phyloP scores from a whole-genome alignment of 92 coral and sea anemone species.

The Phenganax stokvisi region DNA sequence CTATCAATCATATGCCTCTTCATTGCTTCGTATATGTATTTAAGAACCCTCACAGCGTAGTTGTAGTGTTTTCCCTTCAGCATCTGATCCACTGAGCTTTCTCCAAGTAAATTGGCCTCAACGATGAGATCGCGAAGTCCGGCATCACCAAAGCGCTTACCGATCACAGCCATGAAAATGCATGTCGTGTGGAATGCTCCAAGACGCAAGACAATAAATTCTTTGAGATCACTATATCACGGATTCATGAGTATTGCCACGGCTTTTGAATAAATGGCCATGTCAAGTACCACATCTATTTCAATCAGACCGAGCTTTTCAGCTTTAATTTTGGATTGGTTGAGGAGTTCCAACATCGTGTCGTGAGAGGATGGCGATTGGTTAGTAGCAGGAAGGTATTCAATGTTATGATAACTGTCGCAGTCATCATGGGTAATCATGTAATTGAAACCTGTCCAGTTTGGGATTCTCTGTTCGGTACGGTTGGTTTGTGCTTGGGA shows the following conservation, averaged over 20 bases:
- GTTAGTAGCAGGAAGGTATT: constrained; percentile 30
- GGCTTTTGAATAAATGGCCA: constrained; percentile 35
- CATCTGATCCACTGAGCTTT: constrained; percentile 24
- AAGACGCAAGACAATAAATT: constrained; percentile 6
- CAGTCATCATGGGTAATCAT: not conserved
- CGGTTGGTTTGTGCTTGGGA: not conserved
- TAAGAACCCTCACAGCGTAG: constrained; percentile 3
- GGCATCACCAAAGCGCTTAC: constrained; percentile 7
- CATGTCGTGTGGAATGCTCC: constrained; percentile 17
- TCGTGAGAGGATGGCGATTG: constrained; percentile 24
- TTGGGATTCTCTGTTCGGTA: constrained; percentile 6
- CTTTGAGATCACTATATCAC: constrained; percentile 10
- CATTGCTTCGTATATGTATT: constrained; percentile 18
- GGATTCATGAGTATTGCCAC: constrained; percentile 24
- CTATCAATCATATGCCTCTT: constrained; percentile 17
- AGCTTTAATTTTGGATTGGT: constrained; percentile 22
- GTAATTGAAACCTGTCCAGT: constrained; percentile 28
- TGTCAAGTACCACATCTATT: constrained; percentile 31
- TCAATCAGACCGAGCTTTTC: constrained; percentile 24
- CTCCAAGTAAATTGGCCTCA: constrained; percentile 4
- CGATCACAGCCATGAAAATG: constrained; percentile 11
- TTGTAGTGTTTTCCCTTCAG: constrained; percentile 30
- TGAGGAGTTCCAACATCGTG: constrained; percentile 25
- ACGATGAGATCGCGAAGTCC: constrained; percentile 4
- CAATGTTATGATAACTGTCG: constrained; percentile 19